These are phyloP conservation scores for Bursaphelenchus mucronatus DNA, from an alignment of 1,140 invertebrate species.

Conservation along the genomic window DNA sequence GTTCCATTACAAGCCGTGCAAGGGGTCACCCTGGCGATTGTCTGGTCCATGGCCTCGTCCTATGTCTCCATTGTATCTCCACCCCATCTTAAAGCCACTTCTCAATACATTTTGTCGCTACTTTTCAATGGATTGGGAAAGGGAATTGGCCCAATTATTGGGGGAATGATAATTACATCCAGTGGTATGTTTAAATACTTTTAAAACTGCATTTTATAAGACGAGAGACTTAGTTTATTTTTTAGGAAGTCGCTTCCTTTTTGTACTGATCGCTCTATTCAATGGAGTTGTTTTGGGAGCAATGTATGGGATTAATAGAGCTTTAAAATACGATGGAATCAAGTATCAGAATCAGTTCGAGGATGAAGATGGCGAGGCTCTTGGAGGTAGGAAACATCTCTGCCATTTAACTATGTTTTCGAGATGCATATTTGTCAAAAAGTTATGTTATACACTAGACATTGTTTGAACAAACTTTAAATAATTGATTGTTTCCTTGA, in stretches of 20 bases:
- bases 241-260: conserved; percentile 38
- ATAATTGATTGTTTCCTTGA: neutral
- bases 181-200: conserved; percentile 22
- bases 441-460: conserved; percentile 6
- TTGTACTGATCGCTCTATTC: conserved; percentile 35
- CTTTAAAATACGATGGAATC: conserved; percentile 41
- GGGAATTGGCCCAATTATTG: conserved; percentile 46
- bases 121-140: conserved; percentile 42
- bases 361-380: conserved; percentile 32
- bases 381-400: conserved; percentile 21
- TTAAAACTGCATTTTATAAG: neutral
- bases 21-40: conserved; percentile 30
- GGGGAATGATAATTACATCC: conserved; percentile 39
- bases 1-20: conserved; percentile 43
- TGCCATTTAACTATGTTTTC: neutral
- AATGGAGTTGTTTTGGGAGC: conserved; percentile 39
- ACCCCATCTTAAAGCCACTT: conserved; percentile 35
- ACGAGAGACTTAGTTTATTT: neutral
- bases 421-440: neutral
- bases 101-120: conserved; percentile 39
- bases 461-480: neutral
- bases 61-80: conserved; percentile 48
- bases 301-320: conserved; percentile 36
- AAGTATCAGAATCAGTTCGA: conserved; percentile 44
- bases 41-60: conserved; percentile 45